Conservation (phyloP, 2,113 vertebrate genomes). For the Microtus ochrogaster region DNA sequence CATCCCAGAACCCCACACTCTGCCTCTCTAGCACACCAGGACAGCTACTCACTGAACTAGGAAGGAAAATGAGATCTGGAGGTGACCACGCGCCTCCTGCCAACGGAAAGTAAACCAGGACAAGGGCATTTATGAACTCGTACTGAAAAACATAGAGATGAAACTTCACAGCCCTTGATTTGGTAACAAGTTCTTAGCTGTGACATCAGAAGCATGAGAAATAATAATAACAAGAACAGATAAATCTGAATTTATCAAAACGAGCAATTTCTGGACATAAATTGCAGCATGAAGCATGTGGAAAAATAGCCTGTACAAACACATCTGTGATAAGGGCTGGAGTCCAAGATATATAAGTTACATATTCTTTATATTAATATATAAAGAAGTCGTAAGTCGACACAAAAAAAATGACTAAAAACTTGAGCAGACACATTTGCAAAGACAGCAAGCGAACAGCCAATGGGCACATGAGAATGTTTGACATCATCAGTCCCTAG, state of each 20-base stretch:
- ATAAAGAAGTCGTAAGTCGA: neutral
- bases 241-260: neutral
- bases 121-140: neutral
- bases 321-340: neutral
- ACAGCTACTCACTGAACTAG: no score
- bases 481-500: neutral
- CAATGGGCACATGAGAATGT: neutral
- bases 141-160: neutral
- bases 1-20: neutral
- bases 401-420: neutral
- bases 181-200: neutral
- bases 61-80: neutral
- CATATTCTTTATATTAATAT: neutral
- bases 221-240: neutral
- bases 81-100: rapidly evolving
- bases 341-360: neutral
- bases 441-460: neutral
- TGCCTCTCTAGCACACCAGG: neutral
- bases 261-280: neutral
- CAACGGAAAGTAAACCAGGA: neutral
- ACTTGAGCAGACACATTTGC: neutral
- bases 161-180: neutral
- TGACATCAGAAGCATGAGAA: neutral
- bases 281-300: neutral
- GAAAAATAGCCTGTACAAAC: neutral